Evolutionary conservation across 2,888 invertebrate genomes (phyloP), one percentile per base, ranked within the genome.

Genomic region (Zygogramma bicolorata): DNA sequence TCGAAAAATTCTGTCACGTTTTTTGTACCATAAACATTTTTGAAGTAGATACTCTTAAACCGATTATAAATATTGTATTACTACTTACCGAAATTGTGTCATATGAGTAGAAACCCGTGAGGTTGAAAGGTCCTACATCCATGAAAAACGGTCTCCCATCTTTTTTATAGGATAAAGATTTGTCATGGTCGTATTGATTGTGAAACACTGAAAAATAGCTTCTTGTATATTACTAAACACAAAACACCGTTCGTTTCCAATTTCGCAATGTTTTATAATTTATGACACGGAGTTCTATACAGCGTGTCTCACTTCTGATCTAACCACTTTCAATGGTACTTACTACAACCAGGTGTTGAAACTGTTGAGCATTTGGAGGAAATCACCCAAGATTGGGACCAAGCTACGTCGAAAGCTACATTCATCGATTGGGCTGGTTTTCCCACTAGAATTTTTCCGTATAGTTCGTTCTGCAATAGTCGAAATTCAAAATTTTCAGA

Each of bases 21-120:
- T n/a, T n/a, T n/a, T n/a, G n/a, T n/a, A n/a, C n/a, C n/a, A n/a
- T n/a, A n/a, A n/a, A n/a, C n/a, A n/a, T n/a, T n/a, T n/a, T n/a
- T n/a, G n/a, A n/a, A n/a, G n/a, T n/a, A n/a, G n/a, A n/a, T n/a
- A n/a, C n/a, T n/a, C n/a, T n/a, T n/a, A n/a, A n/a, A n/a, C n/a
- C n/a, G n/a, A n/a, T n/a, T n/a, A n/a, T n/a, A n/a, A n/a, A n/a
- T n/a, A 34, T 34, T 34, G n/a, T 13, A 4, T 13, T n/a, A 13
- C 10, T 65, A 81, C 89, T 87, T 84, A 93, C 92, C 65, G 89
- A 88, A 72, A 93, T 89, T 61, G 87, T 88, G 82, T 94, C 93
- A 25, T 88, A 90, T 15, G 93, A 92, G 70, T 92, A 88, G 84
- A 91, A 92, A 68, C 94, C 94, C 46, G 88, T 88, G 76, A 93